phyloP scores from a whole-genome alignment of 2,888 invertebrate genomes.

The Arrhopalites spinosus region DNA sequence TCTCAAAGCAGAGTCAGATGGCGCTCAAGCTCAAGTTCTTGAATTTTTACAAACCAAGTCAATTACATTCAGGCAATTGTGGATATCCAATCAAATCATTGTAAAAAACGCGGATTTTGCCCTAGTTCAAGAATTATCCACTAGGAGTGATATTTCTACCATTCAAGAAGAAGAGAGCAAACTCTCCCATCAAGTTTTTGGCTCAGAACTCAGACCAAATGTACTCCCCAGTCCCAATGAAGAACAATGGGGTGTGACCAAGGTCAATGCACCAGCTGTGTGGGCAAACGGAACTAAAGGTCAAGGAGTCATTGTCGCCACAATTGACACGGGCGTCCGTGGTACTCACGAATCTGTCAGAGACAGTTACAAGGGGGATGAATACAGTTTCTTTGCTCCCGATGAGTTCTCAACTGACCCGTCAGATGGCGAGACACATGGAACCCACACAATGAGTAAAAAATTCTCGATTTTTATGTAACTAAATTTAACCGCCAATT shows the following conservation, averaged over 20 bases:
- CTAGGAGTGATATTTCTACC: background rate
- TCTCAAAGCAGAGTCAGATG: too few relatives aligned
- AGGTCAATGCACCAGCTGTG: conserved; percentile 4
- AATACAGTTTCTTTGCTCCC: conserved; percentile 17
- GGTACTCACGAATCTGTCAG: conserved; percentile 22
- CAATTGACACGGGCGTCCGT: conserved; percentile 27
- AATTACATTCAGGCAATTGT: background rate
- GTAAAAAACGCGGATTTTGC: background rate
- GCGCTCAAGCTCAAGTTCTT: too few relatives aligned
- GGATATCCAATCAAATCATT: conserved; percentile 28
- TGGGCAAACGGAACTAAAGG: conserved; percentile 14
- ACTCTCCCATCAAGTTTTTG: background rate
- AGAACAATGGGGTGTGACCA: conserved; percentile 15
- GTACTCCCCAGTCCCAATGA: too few relatives aligned
- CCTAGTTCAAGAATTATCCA: background rate
- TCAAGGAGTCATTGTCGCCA: background rate
- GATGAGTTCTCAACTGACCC: background rate
- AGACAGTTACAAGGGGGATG: background rate
- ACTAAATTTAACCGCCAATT: too few relatives aligned
- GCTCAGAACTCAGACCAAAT: background rate
- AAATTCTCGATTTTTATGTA: too few relatives aligned
- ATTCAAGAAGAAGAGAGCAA: conserved; percentile 14
- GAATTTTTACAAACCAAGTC: conserved; percentile 61
- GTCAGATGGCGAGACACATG: conserved; percentile 11
- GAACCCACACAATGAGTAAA: conserved; percentile 15